A percentile compares a stretch with the other conserved stretches of the same genome.
Conservation (phyloP, 2,113 vertebrate species). For the Barbus barbus region DNA sequence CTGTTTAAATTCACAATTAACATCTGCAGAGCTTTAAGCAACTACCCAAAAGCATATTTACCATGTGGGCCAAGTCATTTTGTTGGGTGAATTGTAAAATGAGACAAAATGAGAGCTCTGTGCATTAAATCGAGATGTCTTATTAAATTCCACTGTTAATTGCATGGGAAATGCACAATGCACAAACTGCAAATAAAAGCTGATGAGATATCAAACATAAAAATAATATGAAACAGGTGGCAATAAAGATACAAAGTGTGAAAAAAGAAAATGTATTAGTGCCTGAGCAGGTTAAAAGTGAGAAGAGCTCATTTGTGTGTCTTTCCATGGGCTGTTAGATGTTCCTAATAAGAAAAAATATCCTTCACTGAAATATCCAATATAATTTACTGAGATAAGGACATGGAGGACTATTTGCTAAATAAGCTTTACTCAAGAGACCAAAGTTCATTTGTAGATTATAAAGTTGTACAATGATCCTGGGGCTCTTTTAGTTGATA, state of each 20-base stretch:
- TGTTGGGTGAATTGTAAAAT: neutral
- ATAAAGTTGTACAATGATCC: constrained; percentile 33
- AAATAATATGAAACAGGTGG: neutral
- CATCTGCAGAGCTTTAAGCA: neutral
- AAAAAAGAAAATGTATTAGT: neutral
- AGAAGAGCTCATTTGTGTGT: neutral
- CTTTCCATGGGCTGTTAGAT: neutral
- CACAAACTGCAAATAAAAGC: neutral
- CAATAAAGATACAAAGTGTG: neutral
- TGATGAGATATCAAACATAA: neutral
- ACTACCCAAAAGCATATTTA: neutral
- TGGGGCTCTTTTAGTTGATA: constrained; percentile 18
- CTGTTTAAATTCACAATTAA: no score
- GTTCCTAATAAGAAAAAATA: neutral
- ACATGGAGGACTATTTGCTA: neutral
- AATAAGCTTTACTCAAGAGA: neutral
- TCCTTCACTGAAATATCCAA: neutral
- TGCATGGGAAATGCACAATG: neutral
- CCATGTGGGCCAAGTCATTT: neutral
- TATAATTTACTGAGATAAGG: neutral
- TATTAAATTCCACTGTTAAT: neutral
- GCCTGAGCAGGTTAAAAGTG: neutral
- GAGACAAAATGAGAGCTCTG: neutral
- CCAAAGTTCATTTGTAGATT: constrained; percentile 25
- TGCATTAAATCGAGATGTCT: neutral